Evolutionary conservation across 2,888 invertebrate genomes (phyloP), one percentile per base, ranked within the genome.

Genomic region (Sesia bembeciformis): DNA sequence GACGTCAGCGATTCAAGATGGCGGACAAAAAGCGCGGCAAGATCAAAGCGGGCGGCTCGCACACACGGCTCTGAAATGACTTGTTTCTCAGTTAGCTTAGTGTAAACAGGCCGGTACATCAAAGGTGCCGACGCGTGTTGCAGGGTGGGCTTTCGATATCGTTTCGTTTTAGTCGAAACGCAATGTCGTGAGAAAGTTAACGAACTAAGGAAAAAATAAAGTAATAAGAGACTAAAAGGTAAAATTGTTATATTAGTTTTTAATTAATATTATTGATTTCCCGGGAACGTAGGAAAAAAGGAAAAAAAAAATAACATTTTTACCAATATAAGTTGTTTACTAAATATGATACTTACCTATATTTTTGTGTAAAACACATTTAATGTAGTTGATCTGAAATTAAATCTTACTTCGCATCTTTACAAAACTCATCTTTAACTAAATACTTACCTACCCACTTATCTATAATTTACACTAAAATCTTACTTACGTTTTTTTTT

Each of bases 51-150:
- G 62, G 70, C 78, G 74, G 74, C 68, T 67, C 58, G 67, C 66
- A 64, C 79, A 76, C 66, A 64, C 76, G 75, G 70, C 71, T 66
- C 73, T 73, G 78, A 82, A 84, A 87, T 81, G 84, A 84, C 86
- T 86, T 82, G 87, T 86, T 84, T 83, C 84, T 73, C 84, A 78
- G 86, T 85, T 81, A 80, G 84, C 80, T 81, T 80, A 84, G 84
- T 84, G 87, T 84, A 88, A 87, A 88, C 89, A 88, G 67, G 69
- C 72, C 79, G 84, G 72, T 69, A 77, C 84, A 78, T 89, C 88
- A 88, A 89, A 89, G 76, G 70, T 57, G 71, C 84, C 88, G 84
- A 63, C 41, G 61, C 61, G 56, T 39, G 8, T 6, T 53, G 53
- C 55, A 56, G 57, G 42, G 7, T 39, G 23, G 39, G 5, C 23